Percentiles rank a stretch among this genome's conserved stretches.
These are phyloP conservation scores for Podabrus alpinus DNA, from an alignment of 2,888 invertebrate species.

Conservation along the genomic window DNA sequence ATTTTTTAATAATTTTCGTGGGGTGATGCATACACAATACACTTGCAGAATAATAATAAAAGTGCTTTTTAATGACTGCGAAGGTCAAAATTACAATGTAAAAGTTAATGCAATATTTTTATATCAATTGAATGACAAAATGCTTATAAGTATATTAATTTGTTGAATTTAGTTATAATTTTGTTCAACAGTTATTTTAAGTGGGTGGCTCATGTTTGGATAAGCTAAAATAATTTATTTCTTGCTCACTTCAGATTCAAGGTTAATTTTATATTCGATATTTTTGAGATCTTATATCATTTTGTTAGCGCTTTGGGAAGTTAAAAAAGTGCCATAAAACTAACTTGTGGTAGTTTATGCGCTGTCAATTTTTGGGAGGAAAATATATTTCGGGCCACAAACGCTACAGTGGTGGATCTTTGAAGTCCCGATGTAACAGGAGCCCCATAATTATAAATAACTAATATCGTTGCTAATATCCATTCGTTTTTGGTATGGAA, in stretches of 20 bases:
- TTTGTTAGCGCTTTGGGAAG: neutral
- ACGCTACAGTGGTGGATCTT: too few species aligned
- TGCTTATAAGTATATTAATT: neutral
- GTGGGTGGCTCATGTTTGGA: neutral
- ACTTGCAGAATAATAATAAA: neutral
- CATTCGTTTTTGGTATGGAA: too few species aligned
- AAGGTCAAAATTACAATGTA: neutral
- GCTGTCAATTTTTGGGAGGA: too few species aligned
- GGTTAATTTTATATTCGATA: neutral
- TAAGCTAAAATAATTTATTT: neutral
- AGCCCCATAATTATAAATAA: too few species aligned
- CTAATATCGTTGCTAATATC: too few species aligned
- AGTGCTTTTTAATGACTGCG: neutral
- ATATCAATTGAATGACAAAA: neutral
- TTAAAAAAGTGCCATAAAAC: too few species aligned
- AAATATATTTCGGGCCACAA: too few species aligned
- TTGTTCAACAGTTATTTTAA: neutral
- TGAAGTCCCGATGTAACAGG: too few species aligned
- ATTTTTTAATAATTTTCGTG: neutral
- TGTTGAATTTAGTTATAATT: neutral
- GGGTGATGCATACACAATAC: neutral
- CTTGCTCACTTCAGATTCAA: neutral
- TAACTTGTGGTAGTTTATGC: too few species aligned
- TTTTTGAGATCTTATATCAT: neutral
- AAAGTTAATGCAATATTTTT: neutral